A percentile compares a stretch with the other conserved stretches of the same genome.
Conservation (phyloP, 2,113 vertebrate species). For the Dascyllus trimaculatus region DNA sequence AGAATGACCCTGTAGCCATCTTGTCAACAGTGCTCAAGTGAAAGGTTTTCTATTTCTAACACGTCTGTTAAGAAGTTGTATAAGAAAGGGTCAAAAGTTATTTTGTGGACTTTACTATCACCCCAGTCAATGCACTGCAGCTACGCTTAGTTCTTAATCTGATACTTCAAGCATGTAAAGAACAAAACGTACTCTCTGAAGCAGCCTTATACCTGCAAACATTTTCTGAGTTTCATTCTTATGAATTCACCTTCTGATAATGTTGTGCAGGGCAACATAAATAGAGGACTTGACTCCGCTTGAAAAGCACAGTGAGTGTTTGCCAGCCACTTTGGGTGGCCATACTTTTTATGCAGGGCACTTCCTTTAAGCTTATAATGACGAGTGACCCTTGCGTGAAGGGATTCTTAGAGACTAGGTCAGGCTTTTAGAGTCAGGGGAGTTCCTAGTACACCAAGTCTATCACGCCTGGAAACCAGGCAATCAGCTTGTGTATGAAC, state of each 20-base stretch:
- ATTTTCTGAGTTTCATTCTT: conserved; percentile 15
- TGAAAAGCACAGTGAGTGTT: conserved; percentile 70
- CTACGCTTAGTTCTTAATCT: background rate
- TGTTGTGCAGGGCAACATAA: conserved; percentile 63
- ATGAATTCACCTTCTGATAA: conserved; percentile 53
- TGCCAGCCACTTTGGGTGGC: conserved; percentile 88
- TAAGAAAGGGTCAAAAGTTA: background rate
- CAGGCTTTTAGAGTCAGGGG: conserved; percentile 82
- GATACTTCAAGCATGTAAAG: background rate
- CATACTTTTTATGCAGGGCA: conserved; percentile 80
- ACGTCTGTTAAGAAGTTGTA: background rate
- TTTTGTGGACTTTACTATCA: background rate
- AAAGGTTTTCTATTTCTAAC: conserved; percentile 20
- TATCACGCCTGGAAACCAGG: conserved; percentile 84
- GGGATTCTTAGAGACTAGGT: conserved; percentile 85
- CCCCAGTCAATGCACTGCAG: background rate
- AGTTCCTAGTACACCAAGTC: conserved; percentile 82
- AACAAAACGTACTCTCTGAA: background rate
- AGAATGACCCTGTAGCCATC: conserved; percentile 48
- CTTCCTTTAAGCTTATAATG: conserved; percentile 86
- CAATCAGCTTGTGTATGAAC: conserved; percentile 71
- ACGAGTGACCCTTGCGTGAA: conserved; percentile 87
- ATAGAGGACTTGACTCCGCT: conserved; percentile 75
- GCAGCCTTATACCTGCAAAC: conserved; percentile 15
- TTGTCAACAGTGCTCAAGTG: conserved; percentile 26